These are phyloP conservation scores for Balearica regulorum DNA, from an alignment of 2,797 vertebrate species.

Conservation along the genomic window DNA sequence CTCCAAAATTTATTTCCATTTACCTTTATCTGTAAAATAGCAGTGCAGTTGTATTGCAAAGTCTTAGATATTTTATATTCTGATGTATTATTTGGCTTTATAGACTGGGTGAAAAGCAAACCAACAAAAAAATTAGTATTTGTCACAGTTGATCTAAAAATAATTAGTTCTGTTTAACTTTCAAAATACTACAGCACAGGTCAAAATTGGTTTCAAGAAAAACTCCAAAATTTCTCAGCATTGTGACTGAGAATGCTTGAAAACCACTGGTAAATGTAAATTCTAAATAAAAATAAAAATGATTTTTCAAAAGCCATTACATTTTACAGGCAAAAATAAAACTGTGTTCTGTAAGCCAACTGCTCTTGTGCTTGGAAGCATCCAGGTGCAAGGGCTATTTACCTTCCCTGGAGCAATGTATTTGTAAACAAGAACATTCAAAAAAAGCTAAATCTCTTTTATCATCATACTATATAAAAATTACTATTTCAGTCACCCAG, in stretches of 20 bases:
- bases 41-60: background rate
- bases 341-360: background rate
- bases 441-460: background rate
- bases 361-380: background rate
- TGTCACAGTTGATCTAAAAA: background rate
- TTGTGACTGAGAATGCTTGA: background rate
- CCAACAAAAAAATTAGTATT: background rate
- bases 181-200: background rate
- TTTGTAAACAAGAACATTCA: background rate
- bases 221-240: background rate
- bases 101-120: background rate
- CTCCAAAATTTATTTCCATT: background rate
- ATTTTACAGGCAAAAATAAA: constrained; percentile 13
- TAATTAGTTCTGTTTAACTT: background rate
- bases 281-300: background rate
- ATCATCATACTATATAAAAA: background rate
- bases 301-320: background rate
- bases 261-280: background rate
- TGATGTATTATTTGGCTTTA: background rate
- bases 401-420: background rate
- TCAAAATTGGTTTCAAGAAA: background rate
- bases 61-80: background rate
- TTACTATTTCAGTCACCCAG: background rate
- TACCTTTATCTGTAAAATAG: background rate
- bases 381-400: background rate